A percentile compares a stretch with the other conserved stretches of the same genome.
phyloP scores from a whole-genome alignment of 2,888 invertebrate genomes.

The Sesia apiformis region DNA sequence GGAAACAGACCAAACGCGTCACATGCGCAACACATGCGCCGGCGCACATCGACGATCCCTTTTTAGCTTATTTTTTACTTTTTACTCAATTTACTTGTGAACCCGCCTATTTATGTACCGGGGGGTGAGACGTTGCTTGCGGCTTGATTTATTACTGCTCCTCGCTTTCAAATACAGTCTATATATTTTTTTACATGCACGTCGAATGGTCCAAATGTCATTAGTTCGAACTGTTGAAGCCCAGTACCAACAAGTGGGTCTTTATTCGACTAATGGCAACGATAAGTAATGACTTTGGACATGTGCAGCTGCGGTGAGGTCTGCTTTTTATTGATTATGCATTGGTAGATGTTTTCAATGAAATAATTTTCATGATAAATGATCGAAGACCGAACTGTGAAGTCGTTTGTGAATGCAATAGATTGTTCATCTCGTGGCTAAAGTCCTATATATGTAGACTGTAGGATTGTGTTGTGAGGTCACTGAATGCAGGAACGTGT shows the following conservation, averaged over 20 bases:
- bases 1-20: conserved; percentile 50
- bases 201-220: background rate
- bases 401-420: too few species aligned
- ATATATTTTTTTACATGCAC: background rate
- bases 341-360: conserved; percentile 32
- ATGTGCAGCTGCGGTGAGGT: conserved; percentile 35
- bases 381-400: too few species aligned
- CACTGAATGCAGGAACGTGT: too few species aligned
- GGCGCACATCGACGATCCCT: conserved; percentile 43
- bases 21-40: conserved; percentile 64
- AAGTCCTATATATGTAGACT: too few species aligned
- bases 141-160: conserved; percentile 47
- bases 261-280: conserved; percentile 49
- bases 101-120: conserved; percentile 45
- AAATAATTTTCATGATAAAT: too few species aligned
- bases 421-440: too few species aligned
- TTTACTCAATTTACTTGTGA: conserved; percentile 42
- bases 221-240: conserved; percentile 13
- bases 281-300: conserved; percentile 42
- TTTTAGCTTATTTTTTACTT: conserved; percentile 50
- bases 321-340: conserved; percentile 41
- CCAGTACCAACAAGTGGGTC: conserved; percentile 37
- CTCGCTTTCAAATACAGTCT: conserved; percentile 15
- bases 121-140: conserved; percentile 37
- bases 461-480: too few species aligned